Conservation (phyloP, 2,888 invertebrate genomes). For the Pyrochroa serraticornis region DNA sequence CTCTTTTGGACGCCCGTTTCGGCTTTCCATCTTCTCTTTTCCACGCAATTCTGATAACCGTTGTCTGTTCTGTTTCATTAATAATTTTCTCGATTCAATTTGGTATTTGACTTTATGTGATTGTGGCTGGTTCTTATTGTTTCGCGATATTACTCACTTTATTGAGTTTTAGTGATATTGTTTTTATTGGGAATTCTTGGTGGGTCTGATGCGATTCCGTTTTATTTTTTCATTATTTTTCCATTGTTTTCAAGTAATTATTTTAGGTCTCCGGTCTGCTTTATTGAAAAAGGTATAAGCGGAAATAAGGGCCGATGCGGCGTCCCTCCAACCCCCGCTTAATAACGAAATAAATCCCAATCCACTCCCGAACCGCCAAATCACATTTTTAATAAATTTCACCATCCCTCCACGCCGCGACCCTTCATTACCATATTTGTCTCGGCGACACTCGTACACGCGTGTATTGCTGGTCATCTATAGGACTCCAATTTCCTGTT, state of each 20-base stretch:
- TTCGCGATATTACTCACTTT: constrained; percentile 53
- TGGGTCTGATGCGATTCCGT: constrained; percentile 42
- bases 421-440: too few species aligned
- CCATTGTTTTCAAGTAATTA: constrained; percentile 51
- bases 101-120: constrained; percentile 55
- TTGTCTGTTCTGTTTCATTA: constrained; percentile 55
- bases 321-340: too few species aligned
- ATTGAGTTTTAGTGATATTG: constrained; percentile 55
- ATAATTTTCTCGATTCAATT: constrained; percentile 57
- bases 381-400: too few species aligned
- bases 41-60: constrained; percentile 35
- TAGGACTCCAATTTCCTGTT: too few species aligned
- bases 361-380: too few species aligned
- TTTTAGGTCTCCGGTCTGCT: constrained; percentile 39
- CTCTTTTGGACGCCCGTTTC: constrained; percentile 13
- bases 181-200: constrained; percentile 50
- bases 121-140: constrained; percentile 53
- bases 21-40: constrained; percentile 13
- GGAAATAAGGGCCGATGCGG: constrained; percentile 4
- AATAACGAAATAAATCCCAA: too few species aligned
- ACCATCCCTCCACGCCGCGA: too few species aligned
- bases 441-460: too few species aligned
- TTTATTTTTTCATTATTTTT: constrained; percentile 50
- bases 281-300: constrained; percentile 38
- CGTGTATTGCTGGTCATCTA: too few species aligned